Conservation (phyloP, 2,797 vertebrate genomes). For the Melanotaenia parkinsoni region DNA sequence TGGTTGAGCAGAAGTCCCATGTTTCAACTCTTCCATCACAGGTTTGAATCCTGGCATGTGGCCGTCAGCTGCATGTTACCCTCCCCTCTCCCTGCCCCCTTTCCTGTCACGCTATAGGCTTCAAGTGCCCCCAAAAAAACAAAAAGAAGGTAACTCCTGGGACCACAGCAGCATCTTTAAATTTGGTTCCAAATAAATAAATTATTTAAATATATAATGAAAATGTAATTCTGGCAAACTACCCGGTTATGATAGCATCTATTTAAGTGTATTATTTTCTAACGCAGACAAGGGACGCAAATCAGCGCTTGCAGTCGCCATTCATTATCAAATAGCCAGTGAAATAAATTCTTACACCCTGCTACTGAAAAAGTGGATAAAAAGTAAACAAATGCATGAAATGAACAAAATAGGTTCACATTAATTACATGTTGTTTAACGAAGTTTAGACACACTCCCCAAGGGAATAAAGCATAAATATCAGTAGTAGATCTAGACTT, state of each 20-base stretch:
- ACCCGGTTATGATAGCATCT: not conserved
- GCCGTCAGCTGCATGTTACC: no score
- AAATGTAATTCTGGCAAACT: not conserved
- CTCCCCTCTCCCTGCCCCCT: no score
- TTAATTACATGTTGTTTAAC: not conserved
- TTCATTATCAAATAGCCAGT: slow-evolving; percentile 7
- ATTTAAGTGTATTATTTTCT: not conserved
- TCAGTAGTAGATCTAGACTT: no score
- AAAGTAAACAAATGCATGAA: not conserved
- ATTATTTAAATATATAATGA: not conserved
- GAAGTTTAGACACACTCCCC: not conserved
- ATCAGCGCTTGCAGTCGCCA: not conserved
- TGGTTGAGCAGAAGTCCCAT: no score
- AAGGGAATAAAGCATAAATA: not conserved
- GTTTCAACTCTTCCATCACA: no score
- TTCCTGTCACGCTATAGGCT: no score
- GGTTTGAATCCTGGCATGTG: no score
- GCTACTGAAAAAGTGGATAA: not conserved
- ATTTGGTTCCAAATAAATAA: not conserved
- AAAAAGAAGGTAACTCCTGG: not conserved
- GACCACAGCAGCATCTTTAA: not conserved
- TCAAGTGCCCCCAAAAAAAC: not conserved
- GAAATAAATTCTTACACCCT: not conserved
- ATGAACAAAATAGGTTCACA: not conserved
- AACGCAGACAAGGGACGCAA: not conserved